These are phyloP conservation scores for Mellilla xanthometata DNA, from an alignment of 2,888 invertebrate species.

Conservation along the genomic window DNA sequence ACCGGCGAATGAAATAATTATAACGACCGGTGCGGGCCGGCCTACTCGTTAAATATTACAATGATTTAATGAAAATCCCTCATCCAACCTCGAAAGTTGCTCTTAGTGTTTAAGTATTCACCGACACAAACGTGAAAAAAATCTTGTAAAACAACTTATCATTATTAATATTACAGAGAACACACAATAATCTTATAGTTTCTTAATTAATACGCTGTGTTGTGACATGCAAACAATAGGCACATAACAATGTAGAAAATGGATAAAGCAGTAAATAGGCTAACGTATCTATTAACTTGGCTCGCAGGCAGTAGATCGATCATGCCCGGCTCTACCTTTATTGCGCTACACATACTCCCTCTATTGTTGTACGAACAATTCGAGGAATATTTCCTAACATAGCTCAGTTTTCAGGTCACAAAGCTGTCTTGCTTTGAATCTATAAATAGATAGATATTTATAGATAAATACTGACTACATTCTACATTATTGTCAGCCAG, in stretches of 20 bases:
- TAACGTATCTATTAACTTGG: slow-evolving; percentile 6
- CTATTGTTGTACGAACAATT: slow-evolving; percentile 10
- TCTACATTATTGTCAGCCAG: too few relatives aligned
- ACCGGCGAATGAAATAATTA: slow-evolving; percentile 27
- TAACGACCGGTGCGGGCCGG: slow-evolving; percentile 16
- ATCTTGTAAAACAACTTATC: too few relatives aligned
- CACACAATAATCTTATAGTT: too few relatives aligned
- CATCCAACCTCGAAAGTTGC: slow-evolving; percentile 24
- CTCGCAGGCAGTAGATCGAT: slow-evolving; percentile 11
- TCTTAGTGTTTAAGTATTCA: slow-evolving; percentile 23
- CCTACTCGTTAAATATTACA: slow-evolving; percentile 29
- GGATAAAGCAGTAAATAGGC: neutral
- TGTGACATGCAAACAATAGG: too few relatives aligned
- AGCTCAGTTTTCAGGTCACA: too few relatives aligned
- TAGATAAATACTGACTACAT: too few relatives aligned
- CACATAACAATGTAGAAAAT: too few relatives aligned
- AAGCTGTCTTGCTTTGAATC: too few relatives aligned
- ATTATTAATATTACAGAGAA: too few relatives aligned
- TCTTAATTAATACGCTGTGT: too few relatives aligned
- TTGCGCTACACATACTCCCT: slow-evolving; percentile 4
- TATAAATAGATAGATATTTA: too few relatives aligned
- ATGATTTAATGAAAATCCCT: slow-evolving; percentile 30
- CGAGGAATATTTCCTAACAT: neutral
- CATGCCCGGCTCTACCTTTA: slow-evolving; percentile 5
- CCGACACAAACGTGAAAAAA: slow-evolving; percentile 15